Evolutionary conservation across 1,140 invertebrate species (phyloP).

Genomic region (Bombus pyrosoma): DNA sequence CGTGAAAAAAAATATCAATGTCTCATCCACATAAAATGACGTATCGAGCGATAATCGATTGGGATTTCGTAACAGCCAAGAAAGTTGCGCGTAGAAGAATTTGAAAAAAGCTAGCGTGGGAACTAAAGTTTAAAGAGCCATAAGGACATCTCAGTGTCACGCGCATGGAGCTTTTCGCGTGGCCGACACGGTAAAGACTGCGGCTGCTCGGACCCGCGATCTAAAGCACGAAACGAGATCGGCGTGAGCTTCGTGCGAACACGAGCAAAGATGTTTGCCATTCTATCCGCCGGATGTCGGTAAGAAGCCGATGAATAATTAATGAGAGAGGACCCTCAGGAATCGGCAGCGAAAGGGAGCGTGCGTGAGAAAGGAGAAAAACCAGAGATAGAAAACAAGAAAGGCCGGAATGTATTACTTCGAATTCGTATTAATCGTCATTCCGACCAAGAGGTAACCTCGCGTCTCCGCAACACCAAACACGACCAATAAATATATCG

Average conservation of each 20-base stretch:
- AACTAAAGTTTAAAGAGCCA: conserved; percentile 21
- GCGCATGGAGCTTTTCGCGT: not conserved
- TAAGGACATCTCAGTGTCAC: conserved; percentile 15
- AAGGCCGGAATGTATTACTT: not conserved
- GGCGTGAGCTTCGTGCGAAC: conserved; percentile 51
- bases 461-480: not conserved
- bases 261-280: conserved; percentile 34
- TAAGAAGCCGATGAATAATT: conserved; percentile 65
- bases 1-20: too few relatives aligned
- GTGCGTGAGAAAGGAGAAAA: conserved; percentile 14
- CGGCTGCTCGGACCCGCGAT: not conserved
- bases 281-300: conserved; percentile 35
- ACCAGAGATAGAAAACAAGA: conserved; percentile 14
- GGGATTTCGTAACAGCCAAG: not conserved
- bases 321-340: conserved; percentile 42
- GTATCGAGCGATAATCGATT: too few relatives aligned
- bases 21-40: too few relatives aligned
- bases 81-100: not conserved
- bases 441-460: not conserved
- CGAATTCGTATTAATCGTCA: conserved; percentile 31
- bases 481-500: not conserved
- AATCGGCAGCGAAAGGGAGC: conserved; percentile 29
- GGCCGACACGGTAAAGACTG: not conserved
- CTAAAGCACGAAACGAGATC: conserved; percentile 40
- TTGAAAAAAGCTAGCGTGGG: conserved; percentile 6